Conservation (phyloP, 2,888 invertebrate genomes). For the Alloscopus bannaensis region DNA sequence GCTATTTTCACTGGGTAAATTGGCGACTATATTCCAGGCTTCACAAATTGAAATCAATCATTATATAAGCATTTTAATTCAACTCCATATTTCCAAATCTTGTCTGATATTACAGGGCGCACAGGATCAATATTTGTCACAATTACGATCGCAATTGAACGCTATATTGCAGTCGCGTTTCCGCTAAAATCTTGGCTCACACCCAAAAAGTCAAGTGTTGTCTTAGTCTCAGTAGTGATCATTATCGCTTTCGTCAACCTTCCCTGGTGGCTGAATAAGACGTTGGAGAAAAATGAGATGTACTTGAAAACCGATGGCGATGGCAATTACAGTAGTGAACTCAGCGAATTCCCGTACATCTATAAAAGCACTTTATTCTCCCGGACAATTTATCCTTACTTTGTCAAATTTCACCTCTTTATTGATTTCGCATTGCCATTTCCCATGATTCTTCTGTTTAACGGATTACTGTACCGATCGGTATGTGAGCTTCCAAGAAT, state of each 20-base stretch:
- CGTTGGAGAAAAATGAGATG: constrained; percentile 35
- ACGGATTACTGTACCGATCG: constrained; percentile 54
- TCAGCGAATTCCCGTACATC: constrained; percentile 47
- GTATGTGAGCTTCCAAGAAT: constrained; percentile 24
- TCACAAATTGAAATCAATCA: background rate
- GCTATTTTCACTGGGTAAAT: constrained; percentile 54
- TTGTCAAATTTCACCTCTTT: constrained; percentile 37
- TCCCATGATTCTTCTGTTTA: constrained; percentile 49
- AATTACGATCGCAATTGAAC: constrained; percentile 51
- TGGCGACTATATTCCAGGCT: too few relatives aligned
- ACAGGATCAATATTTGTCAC: constrained; percentile 60
- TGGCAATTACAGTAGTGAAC: constrained; percentile 10
- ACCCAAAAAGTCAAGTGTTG: constrained; percentile 33
- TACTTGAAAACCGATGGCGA: background rate
- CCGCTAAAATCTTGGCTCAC: constrained; percentile 50
- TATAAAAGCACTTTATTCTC: constrained; percentile 42
- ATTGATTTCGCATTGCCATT: constrained; percentile 58
- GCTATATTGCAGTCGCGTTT: constrained; percentile 54
- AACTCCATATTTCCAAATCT: background rate
- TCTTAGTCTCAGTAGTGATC: constrained; percentile 26
- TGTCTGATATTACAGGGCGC: constrained; percentile 41
- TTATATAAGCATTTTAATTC: background rate
- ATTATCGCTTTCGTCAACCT: constrained; percentile 40
- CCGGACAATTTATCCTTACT: constrained; percentile 33
- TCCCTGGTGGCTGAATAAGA: constrained; percentile 58